Evolutionary conservation across 2,797 vertebrate genomes (phyloP).

Genomic region (Parotocinclus haroldoi): DNA sequence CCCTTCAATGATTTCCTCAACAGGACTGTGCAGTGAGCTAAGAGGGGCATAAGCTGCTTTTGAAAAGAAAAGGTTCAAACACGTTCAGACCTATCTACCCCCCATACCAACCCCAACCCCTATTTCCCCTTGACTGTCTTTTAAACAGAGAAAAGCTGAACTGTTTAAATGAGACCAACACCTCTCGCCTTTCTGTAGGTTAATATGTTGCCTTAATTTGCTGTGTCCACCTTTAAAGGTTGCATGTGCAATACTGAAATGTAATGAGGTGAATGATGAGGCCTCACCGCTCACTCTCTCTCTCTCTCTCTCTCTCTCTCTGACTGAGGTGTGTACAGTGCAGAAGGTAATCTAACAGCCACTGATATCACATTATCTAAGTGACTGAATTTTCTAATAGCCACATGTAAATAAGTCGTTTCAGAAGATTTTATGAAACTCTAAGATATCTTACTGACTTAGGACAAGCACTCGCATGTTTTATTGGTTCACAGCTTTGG

Average conservation of each 20-base stretch:
- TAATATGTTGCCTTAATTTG: slow-evolving; percentile 9
- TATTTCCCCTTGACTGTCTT: slow-evolving; percentile 28
- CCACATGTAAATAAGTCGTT: neutral
- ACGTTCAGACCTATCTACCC: slow-evolving; percentile 18
- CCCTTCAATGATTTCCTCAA: slow-evolving; percentile 12
- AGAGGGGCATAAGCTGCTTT: slow-evolving; percentile 35
- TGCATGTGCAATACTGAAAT: slow-evolving; percentile 15
- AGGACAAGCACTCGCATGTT: slow-evolving; percentile 19
- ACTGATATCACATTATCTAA: no score
- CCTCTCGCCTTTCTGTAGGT: slow-evolving; percentile 19
- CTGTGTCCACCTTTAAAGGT: slow-evolving; percentile 18
- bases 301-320: neutral
- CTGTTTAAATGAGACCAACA: slow-evolving; percentile 35
- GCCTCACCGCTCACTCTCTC: neutral
- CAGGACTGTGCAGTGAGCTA: slow-evolving; percentile 19
- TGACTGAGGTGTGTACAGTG: slow-evolving; percentile 15
- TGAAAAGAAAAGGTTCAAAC: slow-evolving; percentile 44
- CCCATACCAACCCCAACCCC: slow-evolving; percentile 11
- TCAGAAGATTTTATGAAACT: neutral
- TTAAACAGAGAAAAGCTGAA: slow-evolving; percentile 20
- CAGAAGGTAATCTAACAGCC: no score
- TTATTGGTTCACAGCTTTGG: slow-evolving; percentile 11
- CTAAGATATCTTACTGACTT: neutral
- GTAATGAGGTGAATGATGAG: slow-evolving; percentile 13
- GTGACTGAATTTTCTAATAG: neutral